Evolutionary conservation across 1,140 invertebrate genomes (phyloP).

Genomic region (Musca domestica): DNA sequence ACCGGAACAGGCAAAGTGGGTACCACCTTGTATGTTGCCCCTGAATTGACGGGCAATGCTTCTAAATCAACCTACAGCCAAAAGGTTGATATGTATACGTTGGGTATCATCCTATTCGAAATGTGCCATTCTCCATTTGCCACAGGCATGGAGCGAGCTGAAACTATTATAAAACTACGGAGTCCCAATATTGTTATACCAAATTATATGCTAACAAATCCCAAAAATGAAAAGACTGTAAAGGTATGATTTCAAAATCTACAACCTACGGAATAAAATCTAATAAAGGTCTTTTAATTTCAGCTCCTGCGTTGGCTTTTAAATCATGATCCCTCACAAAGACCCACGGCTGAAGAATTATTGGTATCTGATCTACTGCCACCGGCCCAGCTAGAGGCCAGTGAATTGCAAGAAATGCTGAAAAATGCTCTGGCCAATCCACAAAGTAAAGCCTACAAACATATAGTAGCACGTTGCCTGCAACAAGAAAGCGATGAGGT

Average conservation of each 20-base stretch:
- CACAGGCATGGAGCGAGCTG: slow-evolving; percentile 87
- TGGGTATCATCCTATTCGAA: slow-evolving; percentile 91
- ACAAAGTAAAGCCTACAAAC: slow-evolving; percentile 78
- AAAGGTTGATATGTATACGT: slow-evolving; percentile 85
- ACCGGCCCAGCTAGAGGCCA: slow-evolving; percentile 68
- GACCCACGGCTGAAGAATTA: slow-evolving; percentile 82
- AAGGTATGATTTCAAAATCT: slow-evolving; percentile 30
- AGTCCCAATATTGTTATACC: slow-evolving; percentile 65
- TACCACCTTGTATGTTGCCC: slow-evolving; percentile 90
- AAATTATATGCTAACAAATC: slow-evolving; percentile 53
- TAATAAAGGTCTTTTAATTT: neutral
- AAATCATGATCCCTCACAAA: slow-evolving; percentile 75
- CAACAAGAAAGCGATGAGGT: slow-evolving; percentile 65
- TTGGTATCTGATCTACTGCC: slow-evolving; percentile 79
- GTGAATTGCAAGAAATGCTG: slow-evolving; percentile 76
- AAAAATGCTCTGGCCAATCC: slow-evolving; percentile 74
- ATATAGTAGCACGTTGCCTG: slow-evolving; percentile 70
- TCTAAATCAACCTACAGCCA: slow-evolving; percentile 78
- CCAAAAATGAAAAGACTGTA: slow-evolving; percentile 50
- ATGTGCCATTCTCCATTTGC: slow-evolving; percentile 84
- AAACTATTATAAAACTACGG: slow-evolving; percentile 70
- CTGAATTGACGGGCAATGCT: slow-evolving; percentile 71
- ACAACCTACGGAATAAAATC: neutral
- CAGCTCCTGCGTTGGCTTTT: slow-evolving; percentile 68
- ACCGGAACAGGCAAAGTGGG: slow-evolving; percentile 82